Conservation (phyloP, 35 echinoderm and acorn worm species). For the Eucidaris tribuloides region DNA sequence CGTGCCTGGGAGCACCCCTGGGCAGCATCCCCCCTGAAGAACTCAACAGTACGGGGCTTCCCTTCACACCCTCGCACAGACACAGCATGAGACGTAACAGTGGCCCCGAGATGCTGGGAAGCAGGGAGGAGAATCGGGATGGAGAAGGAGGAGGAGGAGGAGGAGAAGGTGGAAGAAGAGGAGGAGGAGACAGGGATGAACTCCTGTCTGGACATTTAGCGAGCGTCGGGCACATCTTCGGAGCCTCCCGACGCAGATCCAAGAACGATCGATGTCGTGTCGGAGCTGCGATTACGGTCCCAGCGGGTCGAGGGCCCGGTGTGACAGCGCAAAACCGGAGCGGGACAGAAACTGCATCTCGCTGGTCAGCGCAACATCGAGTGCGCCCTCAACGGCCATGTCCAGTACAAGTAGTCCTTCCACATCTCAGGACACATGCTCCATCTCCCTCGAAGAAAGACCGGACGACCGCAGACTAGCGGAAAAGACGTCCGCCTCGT, state of each 20-base stretch:
- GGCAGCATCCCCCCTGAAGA: slow-evolving; percentile 66
- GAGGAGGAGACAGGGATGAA: too few species aligned
- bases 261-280: background rate
- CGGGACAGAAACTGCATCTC: background rate
- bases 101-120: background rate
- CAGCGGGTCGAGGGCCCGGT: background rate
- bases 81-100: slow-evolving; percentile 6
- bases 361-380: background rate
- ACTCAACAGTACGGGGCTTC: slow-evolving; percentile 2
- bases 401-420: background rate
- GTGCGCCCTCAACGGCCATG: background rate
- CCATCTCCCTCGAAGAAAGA: background rate
- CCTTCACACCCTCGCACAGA: background rate
- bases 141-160: too few species aligned
- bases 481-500: background rate
- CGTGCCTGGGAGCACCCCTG: slow-evolving; percentile 61
- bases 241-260: background rate
- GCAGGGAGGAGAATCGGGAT: background rate
- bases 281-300: background rate
- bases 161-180: too few species aligned
- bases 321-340: background rate
- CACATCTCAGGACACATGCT: slow-evolving; percentile 2
- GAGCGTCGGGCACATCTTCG: slow-evolving; percentile 15
- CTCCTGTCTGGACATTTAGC: slow-evolving; percentile 5
- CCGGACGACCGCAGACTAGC: background rate